Evolutionary conservation across 2,113 vertebrate genomes (phyloP).

Genomic region (Capra hircus): DNA sequence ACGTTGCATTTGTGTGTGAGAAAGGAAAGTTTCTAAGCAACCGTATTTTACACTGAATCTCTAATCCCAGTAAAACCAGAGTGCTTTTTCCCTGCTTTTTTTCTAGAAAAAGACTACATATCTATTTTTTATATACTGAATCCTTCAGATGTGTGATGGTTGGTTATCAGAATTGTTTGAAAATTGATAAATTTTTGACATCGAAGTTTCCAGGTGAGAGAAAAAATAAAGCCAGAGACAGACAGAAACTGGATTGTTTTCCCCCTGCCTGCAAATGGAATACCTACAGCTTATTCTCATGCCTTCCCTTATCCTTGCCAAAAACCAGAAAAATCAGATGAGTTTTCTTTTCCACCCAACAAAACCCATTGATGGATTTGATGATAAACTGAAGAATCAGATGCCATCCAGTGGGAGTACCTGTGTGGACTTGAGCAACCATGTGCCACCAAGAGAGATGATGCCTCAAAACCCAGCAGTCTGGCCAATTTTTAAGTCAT

Average conservation of each 20-base stretch:
- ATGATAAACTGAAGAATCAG: rapidly evolving
- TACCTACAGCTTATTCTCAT: neutral
- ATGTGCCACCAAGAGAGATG: neutral
- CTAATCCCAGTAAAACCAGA: neutral
- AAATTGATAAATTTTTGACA: constrained; percentile 10
- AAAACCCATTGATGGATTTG: neutral
- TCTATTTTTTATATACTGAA: constrained; percentile 6
- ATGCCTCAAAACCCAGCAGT: neutral
- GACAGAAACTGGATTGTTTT: neutral
- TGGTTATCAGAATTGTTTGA: neutral
- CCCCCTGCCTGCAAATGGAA: neutral
- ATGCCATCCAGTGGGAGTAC: neutral
- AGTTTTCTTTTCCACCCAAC: neutral
- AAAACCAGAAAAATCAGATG: constrained; percentile 19
- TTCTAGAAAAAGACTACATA: neutral
- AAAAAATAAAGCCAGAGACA: neutral
- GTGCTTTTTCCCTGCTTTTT: rapidly evolving
- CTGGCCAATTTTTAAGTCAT: neutral
- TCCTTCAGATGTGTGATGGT: neutral
- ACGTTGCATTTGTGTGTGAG: neutral
- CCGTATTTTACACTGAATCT: neutral
- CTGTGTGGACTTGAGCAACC: rapidly evolving
- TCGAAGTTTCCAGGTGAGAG: neutral
- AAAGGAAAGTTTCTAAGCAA: constrained; percentile 23
- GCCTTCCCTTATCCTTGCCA: neutral